Base-by-base conservation (phyloP, 2,888 invertebrate genomes). In the Graphium colonna region DNA sequence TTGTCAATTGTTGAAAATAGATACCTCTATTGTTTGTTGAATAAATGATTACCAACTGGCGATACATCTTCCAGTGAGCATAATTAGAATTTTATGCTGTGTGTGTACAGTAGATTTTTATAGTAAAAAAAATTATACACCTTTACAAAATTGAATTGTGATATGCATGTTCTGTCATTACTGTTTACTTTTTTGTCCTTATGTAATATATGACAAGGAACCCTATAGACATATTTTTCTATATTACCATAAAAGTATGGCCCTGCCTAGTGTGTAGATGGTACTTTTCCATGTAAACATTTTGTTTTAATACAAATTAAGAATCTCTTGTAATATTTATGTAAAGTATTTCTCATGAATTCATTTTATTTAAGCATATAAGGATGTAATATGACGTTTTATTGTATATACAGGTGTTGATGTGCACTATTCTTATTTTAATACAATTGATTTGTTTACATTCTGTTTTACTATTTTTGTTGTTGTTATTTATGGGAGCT, bases 1-100 rank as follows among this genome's bases (percentile, higher is more conserved):
- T 77, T 76, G 83, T 82, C 82, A 82, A 81, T 82, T 82, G 82
- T 82, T 82, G 67, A 64, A 61, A 63, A 60, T 69, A 68, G 59
- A 69, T 64, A 68, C 45, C 63, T 65, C 65, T 64, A 69, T 69
- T 60, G 64, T 67, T 67, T 69, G 68, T 70, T 71, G 60, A 65
- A 63, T 63, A 64, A 62, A 63, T 66, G 62, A 62, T 63, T 60
- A 56, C 57, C 31, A 59, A 63, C 63, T 59, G 63, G 61, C 57
- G 38, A 48, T 58, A 60, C 61, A 63, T 58, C 60, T 62, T 60
- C 57, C 51, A 58, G 46, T 54, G 13, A 47, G 49, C 47, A 40
- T 52, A n/a, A 36, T 36, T 60, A 26, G 43, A 52, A 49, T 55
- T 46, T 38, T 43, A 40, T 39, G 33, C 55, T 46, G 55, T 55